Evolutionary conservation across 2,797 vertebrate genomes (phyloP), one percentile per base, ranked within the genome.

Genomic region (Tympanoctomys barrerae): DNA sequence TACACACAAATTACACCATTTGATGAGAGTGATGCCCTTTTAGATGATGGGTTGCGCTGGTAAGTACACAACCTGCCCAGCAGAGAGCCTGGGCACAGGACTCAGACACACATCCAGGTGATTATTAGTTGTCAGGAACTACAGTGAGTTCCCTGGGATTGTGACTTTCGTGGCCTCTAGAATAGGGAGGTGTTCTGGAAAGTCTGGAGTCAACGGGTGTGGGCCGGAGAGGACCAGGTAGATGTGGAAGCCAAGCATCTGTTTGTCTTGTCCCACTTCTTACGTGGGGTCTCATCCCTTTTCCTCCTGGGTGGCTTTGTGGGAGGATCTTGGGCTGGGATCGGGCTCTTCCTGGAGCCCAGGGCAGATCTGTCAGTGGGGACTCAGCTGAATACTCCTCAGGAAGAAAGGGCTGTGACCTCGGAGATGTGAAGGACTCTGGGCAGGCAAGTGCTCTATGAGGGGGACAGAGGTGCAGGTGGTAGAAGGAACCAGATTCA

Each of bases 151-250:
- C 7, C 3, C 36, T 36, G 16, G 8, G 3, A 86, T 21, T 3
- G 19, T 79, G 31, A 59, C 42, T 52, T 81, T n/a, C 52, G 33
- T 94, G 59, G 85, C 83, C 39, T 75, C 52, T 88, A 88, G 87
- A 52, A 85, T 8, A 36, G 70, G 33, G 36, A 79, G 28, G 49
- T 19, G 46, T 14, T 8, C 13, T 42, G 49, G 36, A 13, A 16
- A 64, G 5, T 14, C 28, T 68, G 62, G 49, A 62, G 33, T 31
- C 8, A 8, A 57, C 1, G 7, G 31, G 31, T 64, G 83, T 57
- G 52, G 42, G 18, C 5, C 9, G 8, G 61, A 8, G 57, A 77
- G 31, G 39, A 57, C 64, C 42, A 87, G 81, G 26, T 66, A 5
- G 11, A 36, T 19, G 39, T 24, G 64, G 62, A 91, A 66, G 31